Evolutionary conservation across 2,113 vertebrate genomes (phyloP), one percentile per base, ranked within the genome.

Genomic region (Pygoscelis antarcticus): DNA sequence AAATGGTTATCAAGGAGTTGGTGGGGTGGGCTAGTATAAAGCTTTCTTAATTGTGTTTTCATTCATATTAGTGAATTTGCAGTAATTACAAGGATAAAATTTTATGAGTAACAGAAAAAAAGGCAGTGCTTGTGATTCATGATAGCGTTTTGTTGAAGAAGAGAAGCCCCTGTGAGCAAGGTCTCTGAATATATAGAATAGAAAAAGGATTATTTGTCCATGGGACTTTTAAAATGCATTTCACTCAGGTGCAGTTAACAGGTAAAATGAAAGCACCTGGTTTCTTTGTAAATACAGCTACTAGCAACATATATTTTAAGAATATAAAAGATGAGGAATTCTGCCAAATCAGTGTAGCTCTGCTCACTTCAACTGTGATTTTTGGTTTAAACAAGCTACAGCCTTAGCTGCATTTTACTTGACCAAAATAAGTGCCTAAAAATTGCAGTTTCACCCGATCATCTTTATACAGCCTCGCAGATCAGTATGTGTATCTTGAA

Each of bases 131-230:
- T 54, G 22, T 70, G 51, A 78, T 78, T 86, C 38, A 10, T 36
- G 58, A 32, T 29, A 5, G 23, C 0, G 2, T 32, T 70, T 51
- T 83, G n/a, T 7, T 32, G 44, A 88, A 34, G 29, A 47, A 18
- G 15, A 36, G 16, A 58, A 61, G 42, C 12, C 14, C 16, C 10
- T 71, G 47, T 2, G 21, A 85, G 4, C 13, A 54, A 44, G 5
- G 21, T n/a, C 7, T 14, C 32, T 54, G 36, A 60, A 30, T 36
- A 34, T 7, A 58, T 6, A 52, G 61, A 89, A 64, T 36, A 79
- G 32, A 74, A 95, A 93, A 94, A 62, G 29, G 55, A 64, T 75
- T 75, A 9, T 84, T 94, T 94, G 51, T 71, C 87, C 21, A 5
- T 82, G 62, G 34, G 30, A 30, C 21, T 95, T 71, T 7, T 55